Percentiles rank a stretch among this genome's conserved stretches.
phyloP scores from a whole-genome alignment of 2,888 invertebrate species.

The Margaritifera margaritifera region DNA sequence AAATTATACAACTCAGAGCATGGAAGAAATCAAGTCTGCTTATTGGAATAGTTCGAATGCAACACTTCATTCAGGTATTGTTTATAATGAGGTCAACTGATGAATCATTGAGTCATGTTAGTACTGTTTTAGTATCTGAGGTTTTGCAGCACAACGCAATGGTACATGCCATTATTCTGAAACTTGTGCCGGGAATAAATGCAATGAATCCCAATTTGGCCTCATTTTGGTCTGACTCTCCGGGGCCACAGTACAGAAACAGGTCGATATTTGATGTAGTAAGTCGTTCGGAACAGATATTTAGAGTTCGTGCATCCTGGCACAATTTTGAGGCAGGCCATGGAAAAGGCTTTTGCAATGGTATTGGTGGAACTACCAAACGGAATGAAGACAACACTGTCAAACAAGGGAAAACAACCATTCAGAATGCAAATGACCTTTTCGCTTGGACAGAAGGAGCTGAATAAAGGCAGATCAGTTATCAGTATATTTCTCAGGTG shows the following conservation, averaged over 20 bases:
- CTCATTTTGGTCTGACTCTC: slow-evolving; percentile 27
- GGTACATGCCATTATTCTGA: slow-evolving; percentile 17
- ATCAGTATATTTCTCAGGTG: no score
- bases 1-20: background rate
- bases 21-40: no score
- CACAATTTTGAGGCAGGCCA: slow-evolving; percentile 25
- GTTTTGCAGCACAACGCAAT: slow-evolving; percentile 27
- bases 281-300: background rate
- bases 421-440: slow-evolving; percentile 13
- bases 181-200: slow-evolving; percentile 5
- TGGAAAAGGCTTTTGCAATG: slow-evolving; percentile 12
- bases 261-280: slow-evolving; percentile 10
- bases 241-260: slow-evolving; percentile 23
- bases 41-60: no score
- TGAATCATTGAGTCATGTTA: no score
- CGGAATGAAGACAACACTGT: slow-evolving; percentile 7
- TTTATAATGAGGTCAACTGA: no score
- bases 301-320: slow-evolving; percentile 11
- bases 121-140: no score
- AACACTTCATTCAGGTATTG: no score
- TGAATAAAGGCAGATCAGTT: no score
- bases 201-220: slow-evolving; percentile 3
- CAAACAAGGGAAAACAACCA: slow-evolving; percentile 7
- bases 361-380: slow-evolving; percentile 7
- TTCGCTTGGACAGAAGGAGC: background rate